A percentile compares a stretch with the other conserved stretches of the same genome.
Conservation (phyloP, 2,113 vertebrate genomes). For the Percopsis transmontana region DNA sequence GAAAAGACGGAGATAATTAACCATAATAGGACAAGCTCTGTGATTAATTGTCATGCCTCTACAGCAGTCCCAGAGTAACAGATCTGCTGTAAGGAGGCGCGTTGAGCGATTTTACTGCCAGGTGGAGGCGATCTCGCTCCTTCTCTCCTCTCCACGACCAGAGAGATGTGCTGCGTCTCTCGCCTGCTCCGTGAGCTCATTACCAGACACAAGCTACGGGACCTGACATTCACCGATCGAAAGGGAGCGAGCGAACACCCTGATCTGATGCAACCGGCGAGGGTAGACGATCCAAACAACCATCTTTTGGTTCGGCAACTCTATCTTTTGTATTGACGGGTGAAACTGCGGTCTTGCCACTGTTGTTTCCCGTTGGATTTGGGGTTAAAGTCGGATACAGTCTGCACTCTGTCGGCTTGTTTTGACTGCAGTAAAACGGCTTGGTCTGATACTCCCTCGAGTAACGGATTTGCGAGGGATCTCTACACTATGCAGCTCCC, state of each 20-base stretch:
- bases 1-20: neutral
- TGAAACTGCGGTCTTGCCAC: conserved; percentile 55
- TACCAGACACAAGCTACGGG: conserved; percentile 77
- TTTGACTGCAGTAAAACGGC: conserved; percentile 78
- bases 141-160: conserved; percentile 38
- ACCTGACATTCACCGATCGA: conserved; percentile 75
- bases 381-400: conserved; percentile 71
- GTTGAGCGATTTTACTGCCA: conserved; percentile 49
- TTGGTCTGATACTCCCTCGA: conserved; percentile 56
- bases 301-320: conserved; percentile 34
- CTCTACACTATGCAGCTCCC: conserved; percentile 66
- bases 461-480: conserved; percentile 78
- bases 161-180: conserved; percentile 35
- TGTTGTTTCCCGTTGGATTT: conserved; percentile 65
- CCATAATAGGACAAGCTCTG: neutral
- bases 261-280: conserved; percentile 53
- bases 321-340: conserved; percentile 25
- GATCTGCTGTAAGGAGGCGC: conserved; percentile 30
- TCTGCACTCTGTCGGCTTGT: conserved; percentile 51
- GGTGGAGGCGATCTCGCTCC: conserved; percentile 75
- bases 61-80: conserved; percentile 31
- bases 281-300: conserved; percentile 42
- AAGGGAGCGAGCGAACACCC: conserved; percentile 48
- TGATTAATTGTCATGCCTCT: neutral
- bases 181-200: conserved; percentile 79